Percentiles rank a stretch among this genome's conserved stretches.
Conservation (phyloP, 2,888 invertebrate species). For the Nomada goodeniana region DNA sequence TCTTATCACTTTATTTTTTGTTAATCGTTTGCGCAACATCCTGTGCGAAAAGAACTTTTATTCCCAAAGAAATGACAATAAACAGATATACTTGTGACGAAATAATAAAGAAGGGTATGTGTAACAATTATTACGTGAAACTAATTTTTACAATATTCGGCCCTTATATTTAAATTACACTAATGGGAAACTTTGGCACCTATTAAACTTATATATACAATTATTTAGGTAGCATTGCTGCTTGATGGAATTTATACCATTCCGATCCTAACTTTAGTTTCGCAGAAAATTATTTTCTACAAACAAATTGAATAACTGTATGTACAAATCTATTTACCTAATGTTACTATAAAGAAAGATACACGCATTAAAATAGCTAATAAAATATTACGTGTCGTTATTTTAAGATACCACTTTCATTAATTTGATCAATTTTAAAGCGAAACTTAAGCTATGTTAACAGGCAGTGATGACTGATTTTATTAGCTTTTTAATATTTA, state of each 20-base stretch:
- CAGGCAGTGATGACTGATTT: constrained; percentile 29
- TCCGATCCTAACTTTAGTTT: background rate
- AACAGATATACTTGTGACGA: constrained; percentile 3
- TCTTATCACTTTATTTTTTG: constrained; percentile 1
- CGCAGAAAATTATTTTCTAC: background rate
- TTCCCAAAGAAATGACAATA: constrained; percentile 9
- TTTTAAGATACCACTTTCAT: constrained; percentile 13
- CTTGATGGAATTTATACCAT: background rate
- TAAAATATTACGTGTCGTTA: constrained; percentile 10
- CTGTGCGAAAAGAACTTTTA: background rate
- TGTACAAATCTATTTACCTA: constrained; percentile 29
- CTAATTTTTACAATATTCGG: constrained; percentile 28
- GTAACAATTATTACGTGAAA: constrained; percentile 13
- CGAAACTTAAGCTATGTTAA: constrained; percentile 11
- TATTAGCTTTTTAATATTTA: constrained; percentile 22
- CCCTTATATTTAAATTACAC: constrained; percentile 1
- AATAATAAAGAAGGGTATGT: background rate
- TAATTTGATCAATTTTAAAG: background rate
- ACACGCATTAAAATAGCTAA: constrained; percentile 4
- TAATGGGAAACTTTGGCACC: constrained; percentile 32
- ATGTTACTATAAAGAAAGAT: constrained; percentile 7
- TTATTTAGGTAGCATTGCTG: constrained; percentile 9
- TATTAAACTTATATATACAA: constrained; percentile 29
- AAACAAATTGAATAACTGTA: constrained; percentile 9
- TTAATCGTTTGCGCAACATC: background rate